These are phyloP conservation scores for Echeneis naucrates DNA, from an alignment of 2,797 vertebrate genomes.

Conservation along the genomic window DNA sequence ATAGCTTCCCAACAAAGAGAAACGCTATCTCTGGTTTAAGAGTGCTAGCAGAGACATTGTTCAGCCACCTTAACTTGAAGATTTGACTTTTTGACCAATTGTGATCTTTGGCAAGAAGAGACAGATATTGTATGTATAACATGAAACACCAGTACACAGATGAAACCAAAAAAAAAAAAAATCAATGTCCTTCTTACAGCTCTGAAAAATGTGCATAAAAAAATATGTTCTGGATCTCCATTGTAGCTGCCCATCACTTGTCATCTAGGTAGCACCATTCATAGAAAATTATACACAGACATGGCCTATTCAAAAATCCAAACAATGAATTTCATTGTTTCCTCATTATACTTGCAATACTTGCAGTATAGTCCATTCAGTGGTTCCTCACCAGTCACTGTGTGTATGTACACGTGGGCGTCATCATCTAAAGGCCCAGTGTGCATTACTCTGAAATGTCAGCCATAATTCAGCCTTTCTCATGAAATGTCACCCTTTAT, in stretches of 20 bases:
- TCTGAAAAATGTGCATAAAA: not conserved
- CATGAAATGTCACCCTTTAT: conserved; percentile 50
- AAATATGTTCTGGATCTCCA: conserved; percentile 7
- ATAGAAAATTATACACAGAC: not conserved
- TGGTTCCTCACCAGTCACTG: conserved; percentile 8
- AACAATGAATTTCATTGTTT: not conserved
- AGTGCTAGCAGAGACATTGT: not conserved
- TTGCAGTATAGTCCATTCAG: conserved; percentile 21
- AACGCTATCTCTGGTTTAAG: not conserved
- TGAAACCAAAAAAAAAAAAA: not conserved
- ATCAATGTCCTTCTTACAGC: not conserved
- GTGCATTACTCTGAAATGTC: conserved; percentile 46
- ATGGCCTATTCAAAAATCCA: not conserved
- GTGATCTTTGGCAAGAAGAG: conserved; percentile 37
- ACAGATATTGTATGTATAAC: not conserved
- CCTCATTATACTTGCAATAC: conserved; percentile 14
- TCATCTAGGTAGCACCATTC: not conserved
- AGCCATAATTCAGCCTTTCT: conserved; percentile 44
- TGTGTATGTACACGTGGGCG: not conserved
- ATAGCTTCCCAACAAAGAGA: not conserved
- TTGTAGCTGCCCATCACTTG: not conserved
- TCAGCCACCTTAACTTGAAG: too few relatives aligned
- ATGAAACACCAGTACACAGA: conserved; percentile 11
- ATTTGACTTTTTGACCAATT: not conserved
- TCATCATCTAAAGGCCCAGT: conserved; percentile 34